These are phyloP conservation scores for Centropus unirufus DNA, from an alignment of 2,113 vertebrate species.

Conservation along the genomic window DNA sequence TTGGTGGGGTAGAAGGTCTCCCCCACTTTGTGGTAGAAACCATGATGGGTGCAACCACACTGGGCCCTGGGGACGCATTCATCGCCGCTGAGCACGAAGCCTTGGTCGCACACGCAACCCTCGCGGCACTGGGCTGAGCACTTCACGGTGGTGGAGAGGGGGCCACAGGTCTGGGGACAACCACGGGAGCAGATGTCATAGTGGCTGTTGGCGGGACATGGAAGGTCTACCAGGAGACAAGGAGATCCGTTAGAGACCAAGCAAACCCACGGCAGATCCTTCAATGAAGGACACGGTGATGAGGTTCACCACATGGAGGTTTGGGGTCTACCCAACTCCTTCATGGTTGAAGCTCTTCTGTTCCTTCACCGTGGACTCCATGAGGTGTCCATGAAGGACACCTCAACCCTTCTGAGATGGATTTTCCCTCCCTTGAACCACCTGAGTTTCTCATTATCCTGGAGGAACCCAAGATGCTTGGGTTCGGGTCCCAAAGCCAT, in stretches of 20 bases:
- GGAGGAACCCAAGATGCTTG: background rate
- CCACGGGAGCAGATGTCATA: constrained; percentile 2
- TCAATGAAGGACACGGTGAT: no score
- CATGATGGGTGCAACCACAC: constrained; percentile 76
- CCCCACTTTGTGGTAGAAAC: constrained; percentile 65
- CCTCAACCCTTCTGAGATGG: background rate
- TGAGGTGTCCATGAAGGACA: background rate
- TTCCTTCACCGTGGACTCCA: background rate
- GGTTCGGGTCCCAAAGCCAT: background rate
- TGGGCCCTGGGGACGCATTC: constrained; percentile 71
- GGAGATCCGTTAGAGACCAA: background rate
- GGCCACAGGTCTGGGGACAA: background rate
- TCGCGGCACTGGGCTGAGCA: background rate
- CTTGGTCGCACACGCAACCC: background rate
- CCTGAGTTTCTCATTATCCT: rapidly evolving
- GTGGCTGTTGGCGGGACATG: constrained; percentile 33
- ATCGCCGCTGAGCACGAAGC: constrained; percentile 69
- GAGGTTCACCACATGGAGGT: no score
- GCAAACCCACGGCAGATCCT: background rate
- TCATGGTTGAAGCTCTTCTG: background rate
- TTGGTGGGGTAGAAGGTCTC: constrained; percentile 67
- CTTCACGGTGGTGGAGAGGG: background rate
- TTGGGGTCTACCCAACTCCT: no score
- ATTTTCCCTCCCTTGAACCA: background rate
- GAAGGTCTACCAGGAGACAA: background rate